Evolutionary conservation across 1,140 invertebrate species (phyloP).

Genomic region (Camponotus vicinus): DNA sequence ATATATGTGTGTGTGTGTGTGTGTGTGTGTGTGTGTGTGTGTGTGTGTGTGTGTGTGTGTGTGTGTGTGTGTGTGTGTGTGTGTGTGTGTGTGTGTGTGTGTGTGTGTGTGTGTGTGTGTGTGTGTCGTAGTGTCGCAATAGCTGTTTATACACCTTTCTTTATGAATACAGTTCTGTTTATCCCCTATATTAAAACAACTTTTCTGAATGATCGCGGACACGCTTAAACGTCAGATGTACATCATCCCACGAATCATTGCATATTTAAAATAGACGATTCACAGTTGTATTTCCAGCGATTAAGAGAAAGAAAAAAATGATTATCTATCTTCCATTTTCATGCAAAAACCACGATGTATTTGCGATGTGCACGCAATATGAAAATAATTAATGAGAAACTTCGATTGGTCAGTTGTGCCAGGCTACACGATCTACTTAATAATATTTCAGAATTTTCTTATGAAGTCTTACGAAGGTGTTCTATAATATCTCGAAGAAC

Average conservation of each 20-base stretch:
- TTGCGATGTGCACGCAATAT: not conserved
- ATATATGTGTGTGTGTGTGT: too few relatives aligned
- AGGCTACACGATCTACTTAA: not conserved
- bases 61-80: too few relatives aligned
- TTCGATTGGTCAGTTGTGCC: not conserved
- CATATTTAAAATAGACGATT: conserved; percentile 12
- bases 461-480: not conserved
- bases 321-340: not conserved
- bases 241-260: not conserved
- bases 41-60: too few relatives aligned
- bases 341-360: not conserved
- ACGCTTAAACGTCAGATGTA: not conserved
- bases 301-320: not conserved
- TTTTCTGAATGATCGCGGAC: not conserved
- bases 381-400: conserved; percentile 21
- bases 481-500: not conserved
- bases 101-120: too few relatives aligned
- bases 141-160: not conserved
- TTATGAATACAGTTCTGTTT: not conserved
- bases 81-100: too few relatives aligned
- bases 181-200: not conserved
- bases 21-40: too few relatives aligned
- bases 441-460: not conserved
- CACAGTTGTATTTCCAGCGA: not conserved
- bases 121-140: not conserved